Conservation (phyloP, 2,113 vertebrate genomes). For the Corythaeola cristata region DNA sequence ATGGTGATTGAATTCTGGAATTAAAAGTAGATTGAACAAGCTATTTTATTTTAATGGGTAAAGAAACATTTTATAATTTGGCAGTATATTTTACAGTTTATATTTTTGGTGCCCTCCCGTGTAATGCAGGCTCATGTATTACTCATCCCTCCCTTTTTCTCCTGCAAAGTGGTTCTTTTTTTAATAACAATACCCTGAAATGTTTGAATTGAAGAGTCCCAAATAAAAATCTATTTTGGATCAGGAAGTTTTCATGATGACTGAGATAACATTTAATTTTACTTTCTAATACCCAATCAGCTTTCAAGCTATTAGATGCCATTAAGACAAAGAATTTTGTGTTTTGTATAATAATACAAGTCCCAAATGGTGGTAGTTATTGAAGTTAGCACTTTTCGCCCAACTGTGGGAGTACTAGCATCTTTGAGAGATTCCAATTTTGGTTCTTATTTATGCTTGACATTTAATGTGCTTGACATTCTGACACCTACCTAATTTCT, state of each 20-base stretch:
- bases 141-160: not conserved
- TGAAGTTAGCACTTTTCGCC: conserved; percentile 33
- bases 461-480: conserved; percentile 61
- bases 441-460: conserved; percentile 62
- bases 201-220: not conserved
- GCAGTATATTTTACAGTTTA: conserved; percentile 1
- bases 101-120: not conserved
- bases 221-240: not conserved
- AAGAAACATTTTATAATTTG: not conserved
- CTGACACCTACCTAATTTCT: conserved; percentile 61
- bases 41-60: not conserved
- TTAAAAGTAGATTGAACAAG: not conserved
- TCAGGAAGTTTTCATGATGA: conserved; percentile 1
- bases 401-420: conserved; percentile 51
- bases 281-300: not conserved
- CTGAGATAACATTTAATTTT: not conserved
- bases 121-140: not conserved
- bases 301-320: not conserved
- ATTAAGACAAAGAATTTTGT: not conserved
- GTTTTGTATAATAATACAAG: not conserved
- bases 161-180: not conserved
- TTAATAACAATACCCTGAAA: not conserved
- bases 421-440: conserved; percentile 46
- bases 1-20: not conserved
- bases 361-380: conserved; percentile 19